Percentiles rank a stretch among this genome's conserved stretches.
Conservation (phyloP, 2,888 invertebrate genomes). For the Hypolimnas misippus region DNA sequence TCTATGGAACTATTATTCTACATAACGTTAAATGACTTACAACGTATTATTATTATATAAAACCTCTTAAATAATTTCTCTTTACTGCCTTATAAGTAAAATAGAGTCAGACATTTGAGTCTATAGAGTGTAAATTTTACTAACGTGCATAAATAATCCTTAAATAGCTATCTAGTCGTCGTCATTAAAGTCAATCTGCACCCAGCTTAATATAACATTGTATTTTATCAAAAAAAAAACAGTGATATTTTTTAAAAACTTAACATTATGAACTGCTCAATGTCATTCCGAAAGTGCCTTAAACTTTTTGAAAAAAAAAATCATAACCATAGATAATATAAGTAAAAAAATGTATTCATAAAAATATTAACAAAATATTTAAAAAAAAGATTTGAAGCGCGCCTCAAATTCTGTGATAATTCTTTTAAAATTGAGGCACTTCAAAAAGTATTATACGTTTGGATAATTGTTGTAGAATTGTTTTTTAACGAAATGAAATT, state of each 20-base stretch:
- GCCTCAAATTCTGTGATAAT: constrained; percentile 83
- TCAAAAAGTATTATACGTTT: constrained; percentile 59
- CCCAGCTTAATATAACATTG: not conserved
- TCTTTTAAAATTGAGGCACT: constrained; percentile 80
- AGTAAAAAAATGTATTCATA: too few species aligned
- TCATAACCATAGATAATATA: constrained; percentile 5
- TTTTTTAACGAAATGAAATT: not conserved
- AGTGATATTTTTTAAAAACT: constrained; percentile 45
- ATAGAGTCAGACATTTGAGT: too few species aligned
- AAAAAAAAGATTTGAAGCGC: constrained; percentile 63
- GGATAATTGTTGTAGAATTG: constrained; percentile 12
- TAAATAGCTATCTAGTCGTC: too few species aligned
- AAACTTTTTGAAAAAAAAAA: constrained; percentile 33
- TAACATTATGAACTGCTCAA: constrained; percentile 58
- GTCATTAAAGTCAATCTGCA: not conserved
- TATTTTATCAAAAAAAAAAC: not conserved
- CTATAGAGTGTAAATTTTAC: too few species aligned
- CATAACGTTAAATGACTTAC: too few species aligned
- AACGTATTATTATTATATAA: too few species aligned
- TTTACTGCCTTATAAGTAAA: too few species aligned
- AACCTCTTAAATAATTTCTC: too few species aligned
- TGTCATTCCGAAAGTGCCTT: constrained; percentile 79
- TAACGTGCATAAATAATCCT: too few species aligned
- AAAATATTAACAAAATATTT: constrained; percentile 30
- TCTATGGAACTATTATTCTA: too few species aligned